phyloP scores from a whole-genome alignment of 2,888 invertebrate genomes.

The Hoplodrina ambigua region DNA sequence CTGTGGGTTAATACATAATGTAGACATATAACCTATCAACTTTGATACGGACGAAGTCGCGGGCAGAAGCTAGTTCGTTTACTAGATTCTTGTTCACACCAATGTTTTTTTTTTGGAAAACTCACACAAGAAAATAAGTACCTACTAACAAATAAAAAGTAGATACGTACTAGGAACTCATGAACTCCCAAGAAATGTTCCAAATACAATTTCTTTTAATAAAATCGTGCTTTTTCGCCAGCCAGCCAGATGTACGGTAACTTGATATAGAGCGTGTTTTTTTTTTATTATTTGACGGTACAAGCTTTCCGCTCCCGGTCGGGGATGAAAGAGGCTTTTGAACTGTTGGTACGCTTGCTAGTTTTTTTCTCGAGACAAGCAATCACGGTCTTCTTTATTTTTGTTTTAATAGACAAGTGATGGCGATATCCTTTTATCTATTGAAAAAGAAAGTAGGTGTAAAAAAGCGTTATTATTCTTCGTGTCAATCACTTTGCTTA shows the following conservation, averaged over 20 bases:
- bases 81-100: too few species aligned
- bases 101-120: background rate
- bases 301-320: conserved; percentile 69
- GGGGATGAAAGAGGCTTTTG: conserved; percentile 70
- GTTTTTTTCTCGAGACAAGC: conserved; percentile 60
- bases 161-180: conserved; percentile 56
- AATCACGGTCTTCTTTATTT: conserved; percentile 54
- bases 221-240: conserved; percentile 67
- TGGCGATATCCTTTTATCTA: conserved; percentile 37
- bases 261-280: conserved; percentile 65
- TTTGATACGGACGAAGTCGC: too few species aligned
- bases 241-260: conserved; percentile 69
- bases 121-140: conserved; percentile 26
- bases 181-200: conserved; percentile 42
- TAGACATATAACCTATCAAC: too few species aligned
- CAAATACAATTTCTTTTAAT: conserved; percentile 59
- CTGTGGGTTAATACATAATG: too few species aligned
- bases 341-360: conserved; percentile 56
- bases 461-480: background rate
- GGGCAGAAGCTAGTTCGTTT: too few species aligned
- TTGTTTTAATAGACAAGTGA: conserved; percentile 59
- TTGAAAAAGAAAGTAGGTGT: conserved; percentile 11
- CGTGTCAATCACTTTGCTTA: conserved; percentile 13
- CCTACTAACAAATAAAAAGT: conserved; percentile 7
- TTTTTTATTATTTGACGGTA: conserved; percentile 57